phyloP scores from a whole-genome alignment of 2,113 vertebrate species.

The Atlantisia rogersi region DNA sequence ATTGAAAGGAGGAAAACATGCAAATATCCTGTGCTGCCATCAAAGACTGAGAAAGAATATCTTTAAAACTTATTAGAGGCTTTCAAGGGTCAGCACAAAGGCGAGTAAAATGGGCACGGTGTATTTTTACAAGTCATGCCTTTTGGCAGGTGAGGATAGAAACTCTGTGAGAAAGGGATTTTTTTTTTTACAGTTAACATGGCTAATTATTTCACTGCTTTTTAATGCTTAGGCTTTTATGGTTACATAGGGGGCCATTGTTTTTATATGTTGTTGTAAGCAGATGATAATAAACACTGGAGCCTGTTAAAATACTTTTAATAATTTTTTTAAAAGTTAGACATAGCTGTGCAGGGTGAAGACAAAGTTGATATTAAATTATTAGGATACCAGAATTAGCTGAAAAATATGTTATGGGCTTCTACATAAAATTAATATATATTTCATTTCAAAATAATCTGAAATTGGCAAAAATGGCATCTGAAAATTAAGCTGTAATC shows the following conservation, averaged over 20 bases:
- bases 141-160: neutral
- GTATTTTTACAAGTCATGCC: neutral
- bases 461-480: neutral
- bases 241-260: neutral
- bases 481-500: constrained; percentile 42
- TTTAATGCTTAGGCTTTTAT: neutral
- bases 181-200: neutral
- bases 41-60: neutral
- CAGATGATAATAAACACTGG: neutral
- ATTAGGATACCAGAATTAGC: neutral
- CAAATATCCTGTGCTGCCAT: neutral
- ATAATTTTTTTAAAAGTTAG: neutral
- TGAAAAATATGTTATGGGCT: neutral
- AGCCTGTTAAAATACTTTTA: neutral
- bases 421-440: neutral
- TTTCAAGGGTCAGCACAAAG: neutral
- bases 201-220: neutral
- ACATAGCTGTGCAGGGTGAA: neutral
- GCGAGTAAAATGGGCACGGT: neutral
- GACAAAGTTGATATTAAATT: neutral
- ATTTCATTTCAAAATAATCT: neutral
- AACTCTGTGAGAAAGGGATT: neutral
- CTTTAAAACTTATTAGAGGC: neutral
- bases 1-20: neutral
- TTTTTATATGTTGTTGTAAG: neutral